A percentile compares a stretch with the other conserved stretches of the same genome.
phyloP scores from a whole-genome alignment of 2,113 vertebrate species.

The Bubalus kerabau region DNA sequence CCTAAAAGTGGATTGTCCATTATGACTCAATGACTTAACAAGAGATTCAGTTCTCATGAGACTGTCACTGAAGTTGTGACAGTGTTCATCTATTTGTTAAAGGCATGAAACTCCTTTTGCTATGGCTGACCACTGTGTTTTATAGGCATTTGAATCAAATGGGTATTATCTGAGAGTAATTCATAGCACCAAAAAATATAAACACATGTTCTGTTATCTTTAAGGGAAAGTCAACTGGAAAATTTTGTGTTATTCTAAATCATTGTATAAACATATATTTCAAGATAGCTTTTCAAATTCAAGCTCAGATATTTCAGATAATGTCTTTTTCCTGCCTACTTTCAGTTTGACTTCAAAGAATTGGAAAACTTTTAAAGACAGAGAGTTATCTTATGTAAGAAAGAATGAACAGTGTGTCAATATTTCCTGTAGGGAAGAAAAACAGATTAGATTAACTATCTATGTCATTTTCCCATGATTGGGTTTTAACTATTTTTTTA shows the following conservation, averaged over 20 bases:
- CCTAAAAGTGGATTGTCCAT: background rate
- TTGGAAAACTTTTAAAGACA: constrained; percentile 68
- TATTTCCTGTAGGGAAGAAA: constrained; percentile 72
- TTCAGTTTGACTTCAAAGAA: constrained; percentile 67
- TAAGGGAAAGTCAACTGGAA: constrained; percentile 20
- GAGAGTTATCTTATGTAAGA: constrained; percentile 69
- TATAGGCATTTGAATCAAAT: constrained; percentile 20
- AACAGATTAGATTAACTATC: constrained; percentile 70
- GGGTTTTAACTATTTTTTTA: background rate
- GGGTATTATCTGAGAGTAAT: background rate
- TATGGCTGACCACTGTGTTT: background rate
- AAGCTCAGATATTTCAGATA: constrained; percentile 65
- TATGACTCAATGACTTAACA: background rate
- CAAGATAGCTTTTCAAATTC: constrained; percentile 41
- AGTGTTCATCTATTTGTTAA: background rate
- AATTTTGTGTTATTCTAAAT: constrained; percentile 31
- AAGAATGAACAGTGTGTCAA: constrained; percentile 74
- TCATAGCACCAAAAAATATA: constrained; percentile 20
- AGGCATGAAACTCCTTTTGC: background rate
- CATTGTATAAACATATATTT: background rate
- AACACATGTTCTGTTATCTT: constrained; percentile 47
- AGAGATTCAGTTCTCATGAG: background rate
- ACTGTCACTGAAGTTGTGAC: background rate
- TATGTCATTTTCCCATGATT: constrained; percentile 76
- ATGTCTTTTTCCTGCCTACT: constrained; percentile 47